phyloP scores from a whole-genome alignment of 2,797 vertebrate genomes.

The Spinus olivaceus region DNA sequence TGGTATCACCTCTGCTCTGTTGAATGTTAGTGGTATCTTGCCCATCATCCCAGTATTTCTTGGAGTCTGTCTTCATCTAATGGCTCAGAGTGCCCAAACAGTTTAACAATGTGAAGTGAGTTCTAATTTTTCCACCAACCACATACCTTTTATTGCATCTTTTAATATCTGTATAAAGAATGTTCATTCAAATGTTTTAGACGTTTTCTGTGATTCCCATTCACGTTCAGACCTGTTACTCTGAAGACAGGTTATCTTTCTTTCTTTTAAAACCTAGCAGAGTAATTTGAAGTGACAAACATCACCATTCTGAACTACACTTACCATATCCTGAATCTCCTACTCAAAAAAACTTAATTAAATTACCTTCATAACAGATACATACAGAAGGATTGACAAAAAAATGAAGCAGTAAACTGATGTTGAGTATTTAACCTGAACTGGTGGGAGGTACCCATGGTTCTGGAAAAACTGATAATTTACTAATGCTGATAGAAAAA shows the following conservation, averaged over 20 bases:
- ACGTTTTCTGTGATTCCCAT: background rate
- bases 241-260: background rate
- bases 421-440: background rate
- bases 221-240: background rate
- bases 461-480: background rate
- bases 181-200: background rate
- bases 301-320: background rate
- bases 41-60: background rate
- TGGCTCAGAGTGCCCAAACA: background rate
- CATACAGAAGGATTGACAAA: background rate
- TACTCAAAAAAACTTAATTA: background rate
- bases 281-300: background rate
- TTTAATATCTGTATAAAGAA: background rate
- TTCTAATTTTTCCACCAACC: background rate
- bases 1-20: background rate
- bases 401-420: background rate
- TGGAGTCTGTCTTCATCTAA: background rate
- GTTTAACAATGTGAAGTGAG: background rate
- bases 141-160: background rate
- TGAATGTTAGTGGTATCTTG: background rate
- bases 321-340: background rate
- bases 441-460: fast-evolving
- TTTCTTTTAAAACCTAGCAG: background rate
- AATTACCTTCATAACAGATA: background rate
- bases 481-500: background rate